These are phyloP conservation scores for Stramonita haemastoma DNA, from an alignment of 2,888 invertebrate species.

Conservation along the genomic window DNA sequence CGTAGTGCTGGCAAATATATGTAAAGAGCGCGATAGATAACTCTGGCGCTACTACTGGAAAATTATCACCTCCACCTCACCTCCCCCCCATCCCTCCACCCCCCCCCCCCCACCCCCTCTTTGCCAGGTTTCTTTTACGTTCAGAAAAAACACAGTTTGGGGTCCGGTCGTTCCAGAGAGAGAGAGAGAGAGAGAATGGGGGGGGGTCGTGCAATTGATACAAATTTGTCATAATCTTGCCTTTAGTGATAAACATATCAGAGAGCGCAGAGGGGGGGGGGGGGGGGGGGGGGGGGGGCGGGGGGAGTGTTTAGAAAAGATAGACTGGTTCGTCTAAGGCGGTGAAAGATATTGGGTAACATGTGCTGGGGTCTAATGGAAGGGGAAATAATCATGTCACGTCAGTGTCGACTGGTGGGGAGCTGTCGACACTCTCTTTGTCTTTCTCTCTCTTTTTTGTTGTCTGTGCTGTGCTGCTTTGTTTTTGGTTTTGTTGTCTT, in stretches of 20 bases:
- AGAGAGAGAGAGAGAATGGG: no score
- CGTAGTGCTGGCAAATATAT: background rate
- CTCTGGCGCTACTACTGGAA: slow-evolving; percentile 13
- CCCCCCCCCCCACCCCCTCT: no score
- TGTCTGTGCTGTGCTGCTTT: background rate
- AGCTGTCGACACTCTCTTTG: background rate
- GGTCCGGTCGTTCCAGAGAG: background rate
- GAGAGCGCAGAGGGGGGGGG: no score
- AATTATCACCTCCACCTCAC: slow-evolving; percentile 2
- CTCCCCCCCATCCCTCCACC: background rate
- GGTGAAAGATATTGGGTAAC: background rate
- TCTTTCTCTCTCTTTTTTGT: background rate
- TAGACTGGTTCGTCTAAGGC: no score
- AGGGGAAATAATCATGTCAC: background rate
- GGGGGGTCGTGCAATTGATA: slow-evolving; percentile 27
- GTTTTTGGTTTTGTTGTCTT: background rate
- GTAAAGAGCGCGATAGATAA: slow-evolving; percentile 13
- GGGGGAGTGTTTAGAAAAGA: no score
- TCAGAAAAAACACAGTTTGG: slow-evolving; percentile 19
- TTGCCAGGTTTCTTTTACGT: background rate
- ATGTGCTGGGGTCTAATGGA: background rate
- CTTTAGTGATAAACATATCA: slow-evolving; percentile 12
- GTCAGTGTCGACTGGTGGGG: background rate
- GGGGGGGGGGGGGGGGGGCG: no score
- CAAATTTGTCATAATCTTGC: slow-evolving; percentile 36